These are phyloP conservation scores for Theretra japonica DNA, from an alignment of 2,888 invertebrate species.

Conservation along the genomic window DNA sequence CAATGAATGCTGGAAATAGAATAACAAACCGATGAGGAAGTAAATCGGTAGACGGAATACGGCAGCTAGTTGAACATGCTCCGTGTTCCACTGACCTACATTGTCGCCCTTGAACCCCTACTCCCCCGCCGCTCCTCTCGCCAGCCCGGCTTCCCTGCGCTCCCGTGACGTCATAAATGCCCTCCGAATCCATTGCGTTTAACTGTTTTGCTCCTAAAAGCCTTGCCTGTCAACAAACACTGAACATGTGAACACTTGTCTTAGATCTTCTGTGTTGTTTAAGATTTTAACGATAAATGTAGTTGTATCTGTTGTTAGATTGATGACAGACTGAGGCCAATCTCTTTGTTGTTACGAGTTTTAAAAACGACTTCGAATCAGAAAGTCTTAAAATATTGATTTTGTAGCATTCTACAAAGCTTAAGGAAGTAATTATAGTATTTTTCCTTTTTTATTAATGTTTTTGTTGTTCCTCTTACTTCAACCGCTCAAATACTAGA, in stretches of 20 bases:
- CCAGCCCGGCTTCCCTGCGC: slow-evolving; percentile 43
- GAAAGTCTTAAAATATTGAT: too few relatives aligned
- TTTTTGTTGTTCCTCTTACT: too few relatives aligned
- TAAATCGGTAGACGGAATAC: slow-evolving; percentile 49
- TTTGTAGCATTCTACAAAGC: too few relatives aligned
- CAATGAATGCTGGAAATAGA: slow-evolving; percentile 28
- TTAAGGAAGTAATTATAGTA: too few relatives aligned
- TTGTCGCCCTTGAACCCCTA: slow-evolving; percentile 79
- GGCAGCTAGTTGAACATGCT: slow-evolving; percentile 55
- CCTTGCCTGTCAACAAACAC: slow-evolving; percentile 46
- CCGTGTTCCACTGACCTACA: slow-evolving; percentile 78
- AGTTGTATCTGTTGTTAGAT: neutral
- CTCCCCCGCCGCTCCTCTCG: slow-evolving; percentile 49
- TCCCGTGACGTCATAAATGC: slow-evolving; percentile 77
- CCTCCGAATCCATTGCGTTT: slow-evolving; percentile 61
- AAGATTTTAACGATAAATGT: neutral
- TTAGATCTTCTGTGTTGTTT: neutral
- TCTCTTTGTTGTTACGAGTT: too few relatives aligned
- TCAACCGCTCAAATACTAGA: too few relatives aligned
- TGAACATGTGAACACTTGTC: slow-evolving; percentile 31
- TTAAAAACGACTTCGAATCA: too few relatives aligned
- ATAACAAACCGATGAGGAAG: slow-evolving; percentile 52
- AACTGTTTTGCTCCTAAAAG: slow-evolving; percentile 52
- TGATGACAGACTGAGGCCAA: too few relatives aligned
- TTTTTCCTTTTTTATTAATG: neutral